Base-by-base conservation (phyloP, 2,797 vertebrate species). In the Anas flavirostris region DNA sequence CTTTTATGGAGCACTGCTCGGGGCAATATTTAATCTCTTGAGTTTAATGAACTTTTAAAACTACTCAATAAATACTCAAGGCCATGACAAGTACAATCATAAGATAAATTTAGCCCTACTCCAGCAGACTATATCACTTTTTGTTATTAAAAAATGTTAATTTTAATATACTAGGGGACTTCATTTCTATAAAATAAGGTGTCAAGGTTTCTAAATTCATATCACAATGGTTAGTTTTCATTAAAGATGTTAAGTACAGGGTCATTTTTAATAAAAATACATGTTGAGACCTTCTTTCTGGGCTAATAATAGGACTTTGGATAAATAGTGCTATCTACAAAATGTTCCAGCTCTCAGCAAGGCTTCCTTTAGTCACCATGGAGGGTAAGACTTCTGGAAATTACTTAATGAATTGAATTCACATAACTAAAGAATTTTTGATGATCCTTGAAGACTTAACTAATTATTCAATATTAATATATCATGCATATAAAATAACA, bases 31-130 rank as follows among this genome's bases (percentile, higher is more conserved):
- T 98, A 97, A 98, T 98, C 98, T 98, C 97, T 95, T 74, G 96
- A 97, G 97, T 97, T 98, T 98, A 98, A 98, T 98, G 98, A 98
- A 98, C 98, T 98, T 98, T 97, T 97, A 96, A 98, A 98, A 97
- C 97, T 95, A 97, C 97, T 98, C 97, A 82, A 97, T 98, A 98
- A 98, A 98, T 97, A 97, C 96, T 97, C 91, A 93, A 89, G 91
- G 94, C 97, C 78, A 31, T 96, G 97, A 97, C 97, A 97, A 97
- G 97, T 96, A 79, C 96, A 86, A 97, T 96, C 96, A 84, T 79
- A 94, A 97, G 97, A 97, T 97, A 97, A 97, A 97, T 96, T 96
- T 95, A 95, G 94, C 79, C 83, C 88, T 83, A 90, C 95, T 97
- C 86, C 97, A 95, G 86, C 39, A n/a, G 97, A 90, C 97, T 96